Evolutionary conservation across 2,888 invertebrate species (phyloP).

Genomic region (Nezara viridula): DNA sequence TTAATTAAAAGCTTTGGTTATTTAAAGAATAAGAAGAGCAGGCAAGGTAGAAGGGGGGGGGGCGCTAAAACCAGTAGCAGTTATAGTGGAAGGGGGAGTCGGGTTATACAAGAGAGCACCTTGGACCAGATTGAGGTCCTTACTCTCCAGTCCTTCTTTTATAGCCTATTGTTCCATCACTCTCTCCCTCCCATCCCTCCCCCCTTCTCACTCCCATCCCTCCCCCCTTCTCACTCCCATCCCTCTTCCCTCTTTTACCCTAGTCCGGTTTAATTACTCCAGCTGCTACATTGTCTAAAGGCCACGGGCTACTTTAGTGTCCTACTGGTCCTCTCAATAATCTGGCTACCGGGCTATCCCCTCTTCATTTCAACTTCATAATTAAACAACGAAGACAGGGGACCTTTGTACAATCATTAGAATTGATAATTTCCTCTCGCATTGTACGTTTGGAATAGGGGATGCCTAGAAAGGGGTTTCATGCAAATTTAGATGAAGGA

Average conservation of each 20-base stretch:
- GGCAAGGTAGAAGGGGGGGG: not conserved
- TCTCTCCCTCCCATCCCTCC: not conserved
- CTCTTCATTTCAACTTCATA: not conserved
- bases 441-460: no score
- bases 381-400: no score
- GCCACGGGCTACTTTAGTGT: not conserved
- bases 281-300: conserved; percentile 18
- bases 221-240: not conserved
- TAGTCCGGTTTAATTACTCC: conserved; percentile 27
- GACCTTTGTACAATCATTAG: no score
- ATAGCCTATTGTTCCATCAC: conserved; percentile 24
- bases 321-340: not conserved
- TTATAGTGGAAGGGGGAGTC: not conserved
- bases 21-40: no score
- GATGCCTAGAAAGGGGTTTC: no score
- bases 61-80: not conserved
- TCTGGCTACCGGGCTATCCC: not conserved
- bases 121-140: conserved; percentile 26
- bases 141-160: conserved; percentile 5
- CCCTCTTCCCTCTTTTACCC: not conserved
- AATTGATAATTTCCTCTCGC: no score
- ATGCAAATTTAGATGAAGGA: no score
- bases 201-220: not conserved
- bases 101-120: conserved; percentile 9
- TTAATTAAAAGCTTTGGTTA: no score